phyloP scores from a whole-genome alignment of 2,113 vertebrate genomes.

The Oryzias celebensis region DNA sequence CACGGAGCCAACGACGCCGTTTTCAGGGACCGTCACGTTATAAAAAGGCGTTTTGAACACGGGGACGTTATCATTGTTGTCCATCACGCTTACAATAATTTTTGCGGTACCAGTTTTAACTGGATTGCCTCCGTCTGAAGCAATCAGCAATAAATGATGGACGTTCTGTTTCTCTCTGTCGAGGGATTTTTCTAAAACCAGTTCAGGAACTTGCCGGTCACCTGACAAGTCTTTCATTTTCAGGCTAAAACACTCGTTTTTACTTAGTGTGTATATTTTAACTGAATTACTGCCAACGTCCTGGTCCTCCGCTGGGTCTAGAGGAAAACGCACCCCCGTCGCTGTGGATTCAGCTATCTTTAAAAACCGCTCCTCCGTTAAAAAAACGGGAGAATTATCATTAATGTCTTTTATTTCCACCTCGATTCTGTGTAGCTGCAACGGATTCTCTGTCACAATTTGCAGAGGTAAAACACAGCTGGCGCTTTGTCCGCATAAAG shows the following conservation, averaged over 20 bases:
- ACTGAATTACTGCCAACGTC: conserved; percentile 82
- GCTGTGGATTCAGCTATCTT: conserved; percentile 56
- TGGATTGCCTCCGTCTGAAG: conserved; percentile 66
- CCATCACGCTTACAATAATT: conserved; percentile 61
- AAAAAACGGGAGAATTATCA: conserved; percentile 79
- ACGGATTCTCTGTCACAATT: conserved; percentile 75
- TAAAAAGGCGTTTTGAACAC: conserved; percentile 78
- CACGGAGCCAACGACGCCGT: conserved; percentile 64
- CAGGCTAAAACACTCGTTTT: conserved; percentile 73
- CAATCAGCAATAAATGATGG: conserved; percentile 74
- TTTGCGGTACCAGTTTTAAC: conserved; percentile 54
- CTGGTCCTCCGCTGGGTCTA: conserved; percentile 79
- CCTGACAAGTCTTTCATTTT: conserved; percentile 56
- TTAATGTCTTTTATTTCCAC: conserved; percentile 81
- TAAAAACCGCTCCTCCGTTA: conserved; percentile 53
- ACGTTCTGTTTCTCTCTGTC: conserved; percentile 69
- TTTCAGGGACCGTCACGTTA: conserved; percentile 79
- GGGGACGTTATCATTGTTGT: conserved; percentile 87
- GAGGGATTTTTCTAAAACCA: conserved; percentile 64
- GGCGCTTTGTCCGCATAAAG: conserved; percentile 73
- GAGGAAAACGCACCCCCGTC: conserved; percentile 66
- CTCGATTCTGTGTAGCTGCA: conserved; percentile 76
- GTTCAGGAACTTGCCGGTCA: conserved; percentile 54
- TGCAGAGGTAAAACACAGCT: conserved; percentile 77
- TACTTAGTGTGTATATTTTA: conserved; percentile 75